A percentile compares a stretch with the other conserved stretches of the same genome.
These are phyloP conservation scores for Chamaetylas fuelleborni DNA, from an alignment of 2,113 vertebrate species.

Conservation along the genomic window DNA sequence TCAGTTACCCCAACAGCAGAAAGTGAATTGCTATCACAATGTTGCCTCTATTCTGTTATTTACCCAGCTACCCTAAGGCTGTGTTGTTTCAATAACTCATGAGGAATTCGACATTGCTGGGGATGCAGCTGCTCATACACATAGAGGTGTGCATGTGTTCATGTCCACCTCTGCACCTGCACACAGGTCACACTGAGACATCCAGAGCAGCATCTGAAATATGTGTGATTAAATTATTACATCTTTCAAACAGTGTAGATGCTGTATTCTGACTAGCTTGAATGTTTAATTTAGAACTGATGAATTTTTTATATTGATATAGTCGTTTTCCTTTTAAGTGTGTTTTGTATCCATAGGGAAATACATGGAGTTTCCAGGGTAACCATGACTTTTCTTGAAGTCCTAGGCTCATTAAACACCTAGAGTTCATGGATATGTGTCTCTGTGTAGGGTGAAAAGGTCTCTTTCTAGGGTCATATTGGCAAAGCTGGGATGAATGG, in stretches of 20 bases:
- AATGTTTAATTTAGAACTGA: conserved; percentile 44
- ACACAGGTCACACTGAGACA: background rate
- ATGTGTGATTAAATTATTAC: background rate
- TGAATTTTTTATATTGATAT: conserved; percentile 54
- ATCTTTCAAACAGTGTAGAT: background rate
- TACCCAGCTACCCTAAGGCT: background rate
- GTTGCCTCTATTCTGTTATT: background rate
- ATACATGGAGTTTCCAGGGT: conserved; percentile 59
- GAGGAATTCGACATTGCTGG: background rate
- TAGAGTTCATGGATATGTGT: background rate
- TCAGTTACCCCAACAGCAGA: background rate
- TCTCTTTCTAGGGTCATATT: background rate
- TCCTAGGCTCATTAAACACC: conserved; percentile 27
- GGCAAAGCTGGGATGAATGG: background rate
- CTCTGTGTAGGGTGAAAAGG: background rate
- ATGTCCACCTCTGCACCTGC: background rate
- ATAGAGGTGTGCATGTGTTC: background rate
- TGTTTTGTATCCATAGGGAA: conserved; percentile 49
- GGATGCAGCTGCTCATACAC: background rate
- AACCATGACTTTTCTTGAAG: conserved; percentile 43
- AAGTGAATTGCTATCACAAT: background rate
- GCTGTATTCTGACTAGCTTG: background rate
- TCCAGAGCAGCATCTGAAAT: background rate
- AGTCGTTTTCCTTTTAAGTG: conserved; percentile 47
- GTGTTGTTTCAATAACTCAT: background rate